Percentiles rank a stretch among this genome's conserved stretches.
phyloP scores from a whole-genome alignment of 2,797 vertebrate genomes.

The Brachyalestes nurse region DNA sequence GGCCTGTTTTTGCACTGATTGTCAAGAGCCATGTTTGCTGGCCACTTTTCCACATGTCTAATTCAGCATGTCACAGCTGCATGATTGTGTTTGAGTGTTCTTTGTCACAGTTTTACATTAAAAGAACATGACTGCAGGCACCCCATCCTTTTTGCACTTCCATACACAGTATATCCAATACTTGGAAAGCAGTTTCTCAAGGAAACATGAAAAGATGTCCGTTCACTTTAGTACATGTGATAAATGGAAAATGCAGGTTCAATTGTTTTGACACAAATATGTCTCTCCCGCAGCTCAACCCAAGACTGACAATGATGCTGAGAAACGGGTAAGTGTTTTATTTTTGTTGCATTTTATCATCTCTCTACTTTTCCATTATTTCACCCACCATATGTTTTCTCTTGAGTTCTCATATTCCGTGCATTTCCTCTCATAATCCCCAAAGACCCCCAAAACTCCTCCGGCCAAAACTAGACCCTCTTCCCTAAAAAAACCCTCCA shows the following conservation, averaged over 20 bases:
- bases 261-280: slow-evolving; percentile 19
- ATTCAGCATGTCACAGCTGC: slow-evolving; percentile 57
- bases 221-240: slow-evolving; percentile 14
- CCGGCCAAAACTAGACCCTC: slow-evolving; percentile 80
- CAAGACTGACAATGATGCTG: slow-evolving; percentile 73
- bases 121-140: slow-evolving; percentile 3
- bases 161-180: slow-evolving; percentile 15
- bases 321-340: slow-evolving; percentile 71
- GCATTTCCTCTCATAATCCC: slow-evolving; percentile 31
- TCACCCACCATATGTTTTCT: slow-evolving; percentile 26
- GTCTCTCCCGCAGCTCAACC: slow-evolving; percentile 69
- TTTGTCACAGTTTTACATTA: slow-evolving; percentile 44
- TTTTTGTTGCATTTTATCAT: not conserved
- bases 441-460: slow-evolving; percentile 83
- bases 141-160: slow-evolving; percentile 36
- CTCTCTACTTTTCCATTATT: not conserved
- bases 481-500: slow-evolving; percentile 77
- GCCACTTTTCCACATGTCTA: slow-evolving; percentile 51
- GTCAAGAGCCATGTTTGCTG: slow-evolving; percentile 50
- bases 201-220: slow-evolving; percentile 4
- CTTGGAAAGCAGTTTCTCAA: not conserved
- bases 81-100: slow-evolving; percentile 66
- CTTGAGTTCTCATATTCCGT: slow-evolving; percentile 12
- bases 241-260: not conserved
- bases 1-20: slow-evolving; percentile 56